Conservation (phyloP, 2,113 vertebrate genomes). For the Thalassoma bifasciatum region DNA sequence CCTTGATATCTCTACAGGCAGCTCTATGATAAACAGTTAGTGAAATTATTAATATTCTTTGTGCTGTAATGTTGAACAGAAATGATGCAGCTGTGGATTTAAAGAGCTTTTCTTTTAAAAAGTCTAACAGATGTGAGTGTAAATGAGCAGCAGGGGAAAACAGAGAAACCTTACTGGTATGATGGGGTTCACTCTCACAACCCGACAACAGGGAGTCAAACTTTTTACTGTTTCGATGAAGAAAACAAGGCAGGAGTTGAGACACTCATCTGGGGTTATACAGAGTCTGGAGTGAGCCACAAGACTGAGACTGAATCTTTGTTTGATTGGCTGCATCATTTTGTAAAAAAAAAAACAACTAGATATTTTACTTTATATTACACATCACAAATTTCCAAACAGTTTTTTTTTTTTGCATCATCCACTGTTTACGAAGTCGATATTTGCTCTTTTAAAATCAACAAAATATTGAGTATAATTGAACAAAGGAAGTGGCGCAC, state of each 20-base stretch:
- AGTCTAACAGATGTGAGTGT: background rate
- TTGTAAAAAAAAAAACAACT: too few relatives aligned
- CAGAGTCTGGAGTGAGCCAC: slow-evolving; percentile 20
- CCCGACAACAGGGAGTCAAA: slow-evolving; percentile 4
- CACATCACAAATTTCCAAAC: too few relatives aligned
- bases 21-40: background rate
- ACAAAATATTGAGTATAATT: background rate
- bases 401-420: too few relatives aligned
- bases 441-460: too few relatives aligned
- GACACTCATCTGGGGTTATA: background rate
- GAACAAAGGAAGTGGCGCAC: background rate
- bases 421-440: too few relatives aligned
- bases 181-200: slow-evolving; percentile 49
- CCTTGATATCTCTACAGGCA: background rate
- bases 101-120: background rate
- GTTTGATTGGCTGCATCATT: background rate
- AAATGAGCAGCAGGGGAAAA: slow-evolving; percentile 47
- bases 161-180: slow-evolving; percentile 79
- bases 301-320: background rate
- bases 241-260: background rate
- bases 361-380: too few relatives aligned
- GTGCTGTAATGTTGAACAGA: slow-evolving; percentile 43
- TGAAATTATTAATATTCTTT: background rate
- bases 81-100: slow-evolving; percentile 47
- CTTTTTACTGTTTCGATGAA: slow-evolving; percentile 11